A percentile compares a stretch with the other conserved stretches of the same genome.
Conservation (phyloP, 2,797 vertebrate genomes). For the Sciaenops ocellatus region DNA sequence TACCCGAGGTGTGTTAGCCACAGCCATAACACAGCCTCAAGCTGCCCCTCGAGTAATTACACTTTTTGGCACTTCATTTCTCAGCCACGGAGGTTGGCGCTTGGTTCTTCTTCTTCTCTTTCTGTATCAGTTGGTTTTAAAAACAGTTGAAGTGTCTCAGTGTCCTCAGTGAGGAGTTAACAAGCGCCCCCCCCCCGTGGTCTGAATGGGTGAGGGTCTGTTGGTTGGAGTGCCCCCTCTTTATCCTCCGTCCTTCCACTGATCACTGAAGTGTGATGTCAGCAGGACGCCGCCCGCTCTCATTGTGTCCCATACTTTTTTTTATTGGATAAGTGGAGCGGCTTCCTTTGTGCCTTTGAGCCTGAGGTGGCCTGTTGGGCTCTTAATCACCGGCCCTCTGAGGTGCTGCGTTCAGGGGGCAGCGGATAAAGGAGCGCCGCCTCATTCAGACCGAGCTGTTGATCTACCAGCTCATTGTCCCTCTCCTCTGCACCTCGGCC, state of each 20-base stretch:
- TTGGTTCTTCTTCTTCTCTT: background rate
- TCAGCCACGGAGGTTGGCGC: no score
- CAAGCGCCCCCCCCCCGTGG: constrained; percentile 30
- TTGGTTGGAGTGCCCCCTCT: constrained; percentile 57
- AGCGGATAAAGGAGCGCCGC: constrained; percentile 72
- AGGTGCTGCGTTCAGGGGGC: constrained; percentile 80
- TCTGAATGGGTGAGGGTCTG: constrained; percentile 44
- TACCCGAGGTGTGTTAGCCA: no score
- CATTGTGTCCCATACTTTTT: constrained; percentile 72
- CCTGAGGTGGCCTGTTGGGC: constrained; percentile 81
- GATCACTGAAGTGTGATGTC: constrained; percentile 78
- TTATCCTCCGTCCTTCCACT: constrained; percentile 53
- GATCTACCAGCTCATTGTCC: constrained; percentile 79
- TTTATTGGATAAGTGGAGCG: constrained; percentile 85
- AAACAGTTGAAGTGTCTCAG: constrained; percentile 49
- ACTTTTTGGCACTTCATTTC: no score
- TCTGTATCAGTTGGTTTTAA: constrained; percentile 9
- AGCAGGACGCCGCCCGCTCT: constrained; percentile 63
- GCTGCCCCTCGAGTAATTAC: no score
- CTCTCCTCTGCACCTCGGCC: constrained; percentile 65
- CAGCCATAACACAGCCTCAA: no score
- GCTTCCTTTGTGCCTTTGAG: constrained; percentile 84
- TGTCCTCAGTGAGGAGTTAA: constrained; percentile 63
- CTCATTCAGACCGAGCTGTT: constrained; percentile 81
- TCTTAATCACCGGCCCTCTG: constrained; percentile 82